A percentile compares a stretch with the other conserved stretches of the same genome.
phyloP scores from a whole-genome alignment of 2,888 invertebrate species.

The Luperina testacea region DNA sequence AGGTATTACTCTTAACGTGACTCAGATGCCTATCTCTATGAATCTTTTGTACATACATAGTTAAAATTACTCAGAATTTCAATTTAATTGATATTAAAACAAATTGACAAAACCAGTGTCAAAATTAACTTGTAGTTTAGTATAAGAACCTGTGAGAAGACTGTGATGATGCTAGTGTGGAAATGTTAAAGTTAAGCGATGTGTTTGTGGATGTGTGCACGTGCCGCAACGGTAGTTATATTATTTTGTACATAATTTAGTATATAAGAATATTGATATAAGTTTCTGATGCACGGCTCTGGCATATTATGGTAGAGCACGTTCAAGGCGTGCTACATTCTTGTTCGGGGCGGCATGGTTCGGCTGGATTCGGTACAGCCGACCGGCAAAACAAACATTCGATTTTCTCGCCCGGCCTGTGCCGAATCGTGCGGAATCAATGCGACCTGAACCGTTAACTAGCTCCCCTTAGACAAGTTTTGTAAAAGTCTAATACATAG shows the following conservation, averaged over 20 bases:
- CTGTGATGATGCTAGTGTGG: constrained; percentile 88
- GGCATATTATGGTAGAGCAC: constrained; percentile 62
- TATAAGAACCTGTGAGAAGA: constrained; percentile 86
- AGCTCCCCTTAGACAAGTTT: not conserved
- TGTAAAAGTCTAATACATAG: not conserved
- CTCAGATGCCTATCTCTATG: constrained; percentile 49
- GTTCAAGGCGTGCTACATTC: not conserved
- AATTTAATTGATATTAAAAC: constrained; percentile 57
- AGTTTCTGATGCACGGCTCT: constrained; percentile 65
- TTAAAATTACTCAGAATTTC: constrained; percentile 60
- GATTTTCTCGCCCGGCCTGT: not conserved
- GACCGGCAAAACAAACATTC: not conserved
- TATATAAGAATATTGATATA: constrained; percentile 56
- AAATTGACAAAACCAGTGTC: constrained; percentile 70
- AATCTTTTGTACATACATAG: constrained; percentile 65
- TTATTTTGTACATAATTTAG: constrained; percentile 63
- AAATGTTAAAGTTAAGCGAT: constrained; percentile 78
- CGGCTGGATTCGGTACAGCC: not conserved
- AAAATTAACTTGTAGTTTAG: constrained; percentile 72
- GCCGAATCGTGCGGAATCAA: not conserved
- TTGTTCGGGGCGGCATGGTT: not conserved
- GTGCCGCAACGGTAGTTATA: constrained; percentile 52
- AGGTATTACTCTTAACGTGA: constrained; percentile 28
- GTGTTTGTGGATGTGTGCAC: constrained; percentile 72
- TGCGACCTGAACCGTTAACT: not conserved